Conservation (phyloP, 2,888 invertebrate genomes). For the Nymphalis c-album region DNA sequence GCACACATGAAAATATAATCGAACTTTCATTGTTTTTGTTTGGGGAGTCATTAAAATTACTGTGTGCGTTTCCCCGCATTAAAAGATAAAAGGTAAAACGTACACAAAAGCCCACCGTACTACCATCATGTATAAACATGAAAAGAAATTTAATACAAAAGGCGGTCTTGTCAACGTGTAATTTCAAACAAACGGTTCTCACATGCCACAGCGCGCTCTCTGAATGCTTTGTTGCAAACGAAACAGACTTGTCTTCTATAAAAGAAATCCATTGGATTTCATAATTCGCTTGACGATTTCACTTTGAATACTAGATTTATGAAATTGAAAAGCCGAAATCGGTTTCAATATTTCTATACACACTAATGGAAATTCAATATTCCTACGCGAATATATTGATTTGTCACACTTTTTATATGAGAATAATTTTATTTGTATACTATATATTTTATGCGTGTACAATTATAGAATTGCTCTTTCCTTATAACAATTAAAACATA, state of each 20-base stretch:
- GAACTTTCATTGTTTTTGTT: conserved; percentile 8
- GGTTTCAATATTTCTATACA: too few relatives aligned
- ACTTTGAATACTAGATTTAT: background rate
- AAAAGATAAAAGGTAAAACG: conserved; percentile 12
- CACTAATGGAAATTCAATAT: too few relatives aligned
- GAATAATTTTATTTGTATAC: too few relatives aligned
- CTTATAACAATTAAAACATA: too few relatives aligned
- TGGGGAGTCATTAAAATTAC: background rate
- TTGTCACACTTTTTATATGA: too few relatives aligned
- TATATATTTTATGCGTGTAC: too few relatives aligned
- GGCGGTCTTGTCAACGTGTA: conserved; percentile 14
- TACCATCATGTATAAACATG: conserved; percentile 14
- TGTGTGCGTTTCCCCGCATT: conserved; percentile 1
- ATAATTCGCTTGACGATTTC: background rate
- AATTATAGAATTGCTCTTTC: too few relatives aligned
- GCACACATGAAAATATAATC: conserved; percentile 2
- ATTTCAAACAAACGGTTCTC: conserved; percentile 19
- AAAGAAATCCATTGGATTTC: conserved; percentile 5
- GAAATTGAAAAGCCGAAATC: too few relatives aligned
- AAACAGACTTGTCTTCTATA: background rate
- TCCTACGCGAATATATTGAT: too few relatives aligned
- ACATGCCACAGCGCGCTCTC: conserved; percentile 2
- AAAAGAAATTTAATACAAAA: conserved; percentile 21
- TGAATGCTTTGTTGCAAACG: conserved; percentile 18
- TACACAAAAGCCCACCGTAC: conserved; percentile 12